Evolutionary conservation across 2,888 invertebrate genomes (phyloP).

Genomic region (Uloborus plumipes): DNA sequence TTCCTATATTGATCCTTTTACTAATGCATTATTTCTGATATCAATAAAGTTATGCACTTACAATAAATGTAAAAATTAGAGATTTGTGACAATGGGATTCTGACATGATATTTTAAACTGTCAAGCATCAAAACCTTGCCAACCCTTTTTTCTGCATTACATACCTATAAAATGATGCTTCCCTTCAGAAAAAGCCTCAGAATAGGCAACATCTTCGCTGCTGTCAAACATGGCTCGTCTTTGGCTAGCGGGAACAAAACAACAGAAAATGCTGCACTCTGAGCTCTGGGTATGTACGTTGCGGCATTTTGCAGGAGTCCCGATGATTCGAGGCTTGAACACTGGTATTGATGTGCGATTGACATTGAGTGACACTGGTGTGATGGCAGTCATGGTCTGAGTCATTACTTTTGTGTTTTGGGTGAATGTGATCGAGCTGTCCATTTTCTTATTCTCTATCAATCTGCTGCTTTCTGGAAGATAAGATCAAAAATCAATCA

Average conservation of each 20-base stretch:
- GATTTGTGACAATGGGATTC: no score
- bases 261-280: slow-evolving; percentile 44
- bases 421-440: neutral
- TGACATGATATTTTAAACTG: no score
- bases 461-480: slow-evolving; percentile 2
- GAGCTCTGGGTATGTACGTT: slow-evolving; percentile 7
- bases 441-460: neutral
- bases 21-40: no score
- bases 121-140: no score
- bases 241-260: slow-evolving; percentile 20
- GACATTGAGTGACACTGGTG: neutral
- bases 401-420: neutral
- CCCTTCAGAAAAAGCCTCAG: neutral
- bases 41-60: no score
- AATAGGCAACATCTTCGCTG: slow-evolving; percentile 30
- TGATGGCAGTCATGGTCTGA: neutral
- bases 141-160: neutral
- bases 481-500: neutral
- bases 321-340: slow-evolving; percentile 64
- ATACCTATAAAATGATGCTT: slow-evolving; percentile 36
- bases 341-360: slow-evolving; percentile 64
- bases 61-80: no score
- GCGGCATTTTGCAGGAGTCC: slow-evolving; percentile 53
- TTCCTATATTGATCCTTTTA: no score
- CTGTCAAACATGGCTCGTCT: neutral